phyloP scores from a whole-genome alignment of 2,797 vertebrate species.

The Mormyrus proboscirostris region DNA sequence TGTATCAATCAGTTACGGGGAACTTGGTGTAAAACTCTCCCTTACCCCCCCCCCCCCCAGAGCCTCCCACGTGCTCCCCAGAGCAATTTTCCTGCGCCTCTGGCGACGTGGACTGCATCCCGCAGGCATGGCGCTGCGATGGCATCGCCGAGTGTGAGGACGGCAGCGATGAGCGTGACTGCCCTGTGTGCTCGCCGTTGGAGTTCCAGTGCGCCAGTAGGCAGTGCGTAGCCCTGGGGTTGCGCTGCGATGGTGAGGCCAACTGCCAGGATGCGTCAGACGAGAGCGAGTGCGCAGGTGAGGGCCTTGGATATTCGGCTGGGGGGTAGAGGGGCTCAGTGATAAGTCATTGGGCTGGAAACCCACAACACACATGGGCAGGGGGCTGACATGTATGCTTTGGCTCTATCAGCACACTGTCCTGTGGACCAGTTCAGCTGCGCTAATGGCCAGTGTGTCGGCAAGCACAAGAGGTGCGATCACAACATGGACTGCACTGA shows the following conservation, averaged over 20 bases:
- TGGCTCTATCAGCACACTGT: slow-evolving; percentile 66
- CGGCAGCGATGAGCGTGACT: slow-evolving; percentile 85
- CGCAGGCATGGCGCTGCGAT: slow-evolving; percentile 88
- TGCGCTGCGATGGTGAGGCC: slow-evolving; percentile 82
- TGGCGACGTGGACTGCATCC: slow-evolving; percentile 96
- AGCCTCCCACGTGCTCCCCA: slow-evolving; percentile 92
- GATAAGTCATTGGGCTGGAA: background rate
- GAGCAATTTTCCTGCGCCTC: slow-evolving; percentile 91
- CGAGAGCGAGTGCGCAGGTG: slow-evolving; percentile 90
- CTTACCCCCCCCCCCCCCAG: slow-evolving; percentile 51
- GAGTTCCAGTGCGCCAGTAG: slow-evolving; percentile 94
- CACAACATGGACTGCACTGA: slow-evolving; percentile 87
- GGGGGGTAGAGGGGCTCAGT: background rate
- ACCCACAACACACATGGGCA: background rate
- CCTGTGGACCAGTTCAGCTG: slow-evolving; percentile 85
- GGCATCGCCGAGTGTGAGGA: slow-evolving; percentile 88
- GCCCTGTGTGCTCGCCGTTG: slow-evolving; percentile 79
- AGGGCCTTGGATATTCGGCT: background rate
- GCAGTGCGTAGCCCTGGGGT: slow-evolving; percentile 77
- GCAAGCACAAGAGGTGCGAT: slow-evolving; percentile 91
- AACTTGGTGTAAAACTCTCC: background rate
- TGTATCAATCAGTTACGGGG: background rate
- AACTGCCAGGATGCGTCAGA: slow-evolving; percentile 94
- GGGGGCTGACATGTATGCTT: background rate
- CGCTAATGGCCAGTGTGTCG: slow-evolving; percentile 83